Base-by-base conservation (phyloP, 2,888 invertebrate species). In the Imbricaverruca yamaguchii region DNA sequence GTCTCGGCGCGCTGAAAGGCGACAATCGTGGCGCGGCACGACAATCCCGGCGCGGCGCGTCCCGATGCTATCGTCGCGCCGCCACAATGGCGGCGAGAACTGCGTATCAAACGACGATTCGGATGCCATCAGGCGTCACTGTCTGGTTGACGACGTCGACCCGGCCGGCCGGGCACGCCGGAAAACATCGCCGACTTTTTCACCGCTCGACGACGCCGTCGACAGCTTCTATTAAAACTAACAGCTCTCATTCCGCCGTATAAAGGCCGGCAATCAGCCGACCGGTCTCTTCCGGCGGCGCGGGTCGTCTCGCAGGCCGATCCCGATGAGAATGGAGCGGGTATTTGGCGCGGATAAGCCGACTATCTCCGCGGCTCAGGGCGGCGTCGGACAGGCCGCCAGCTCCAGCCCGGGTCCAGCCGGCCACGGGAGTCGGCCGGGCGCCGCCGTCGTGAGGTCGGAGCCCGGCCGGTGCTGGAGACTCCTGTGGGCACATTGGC, bases 221-320 rank as follows among this genome's bases (percentile, higher is more conserved):
- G 74, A 74, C 74, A 74, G 74, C 74, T 53, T 39, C 74, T 53
- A 74, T 74, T 74, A 74, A 74, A 74, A 74, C 74, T 74, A 74
- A 74, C 74, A 74, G 74, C 74, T 74, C 74, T 74, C 74, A 74
- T 74, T 74, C 53, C 53, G 39, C 39, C 39, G 74, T 18, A 74
- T 74, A 74, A 74, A 74, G 53, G 74, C 74, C 65, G 74, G 15
- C 74, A 74, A 74, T 74, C 39, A 25, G 25, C 8, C 74, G 39
- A 59, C 53, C 13, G 9, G 67, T 67, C 67, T 67, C 23, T 74
- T 74, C 74, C 39, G 53, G 74, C 74, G 74, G 53, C 53, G 53
- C 15, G 53, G 53, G 53, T 25, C 74, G 74, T 74, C 13, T 67
- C 25, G 13, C 25, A 67, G 25, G 25, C 25, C 9, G 74, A n/a